These are phyloP conservation scores for Oasisia sp. DNA, from an alignment of 2,888 invertebrate species.

Conservation along the genomic window DNA sequence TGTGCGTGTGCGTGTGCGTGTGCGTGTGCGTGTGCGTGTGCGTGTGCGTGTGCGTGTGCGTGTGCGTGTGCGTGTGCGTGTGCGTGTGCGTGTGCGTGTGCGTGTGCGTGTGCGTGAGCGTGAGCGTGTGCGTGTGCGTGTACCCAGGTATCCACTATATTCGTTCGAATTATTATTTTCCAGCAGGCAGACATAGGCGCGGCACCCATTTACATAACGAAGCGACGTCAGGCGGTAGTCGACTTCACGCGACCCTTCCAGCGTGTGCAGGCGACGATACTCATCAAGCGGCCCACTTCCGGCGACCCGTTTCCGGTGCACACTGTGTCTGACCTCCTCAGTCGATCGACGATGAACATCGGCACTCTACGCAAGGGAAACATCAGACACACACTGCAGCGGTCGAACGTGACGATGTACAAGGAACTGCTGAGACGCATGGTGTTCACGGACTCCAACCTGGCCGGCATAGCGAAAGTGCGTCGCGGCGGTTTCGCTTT, in stretches of 20 bases:
- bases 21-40: no score
- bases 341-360: slow-evolving; percentile 24
- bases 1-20: no score
- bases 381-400: slow-evolving; percentile 35
- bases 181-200: slow-evolving; percentile 33
- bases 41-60: no score
- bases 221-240: slow-evolving; percentile 28
- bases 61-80: no score
- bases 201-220: slow-evolving; percentile 33
- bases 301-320: slow-evolving; percentile 25
- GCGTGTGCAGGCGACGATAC: slow-evolving; percentile 31
- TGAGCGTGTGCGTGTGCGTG: no score
- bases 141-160: neutral
- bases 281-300: slow-evolving; percentile 20
- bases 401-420: slow-evolving; percentile 35
- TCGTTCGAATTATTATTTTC: slow-evolving; percentile 18
- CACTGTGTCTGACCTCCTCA: slow-evolving; percentile 26
- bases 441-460: slow-evolving; percentile 40
- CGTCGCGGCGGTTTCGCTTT: slow-evolving; percentile 37
- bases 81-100: no score
- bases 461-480: slow-evolving; percentile 39
- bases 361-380: slow-evolving; percentile 42
- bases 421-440: slow-evolving; percentile 36
- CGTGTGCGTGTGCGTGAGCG: no score
- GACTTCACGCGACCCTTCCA: slow-evolving; percentile 32